Evolutionary conservation across 2,113 vertebrate genomes (phyloP), one percentile per base, ranked within the genome.

Genomic region (Hyla sarda): DNA sequence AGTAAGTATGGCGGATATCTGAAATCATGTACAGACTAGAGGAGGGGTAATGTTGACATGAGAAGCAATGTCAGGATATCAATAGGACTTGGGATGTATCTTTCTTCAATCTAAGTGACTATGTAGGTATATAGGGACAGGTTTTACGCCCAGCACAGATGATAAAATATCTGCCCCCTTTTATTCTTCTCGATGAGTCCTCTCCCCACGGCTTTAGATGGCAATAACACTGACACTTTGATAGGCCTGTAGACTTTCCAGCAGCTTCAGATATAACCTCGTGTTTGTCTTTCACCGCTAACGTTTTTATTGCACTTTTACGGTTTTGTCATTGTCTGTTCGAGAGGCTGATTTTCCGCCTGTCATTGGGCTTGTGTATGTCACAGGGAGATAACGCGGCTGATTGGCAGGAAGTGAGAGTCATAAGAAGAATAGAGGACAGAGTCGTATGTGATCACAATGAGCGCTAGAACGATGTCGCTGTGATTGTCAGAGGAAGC

Each of bases 331-430:
- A 62, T 73, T 82, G 85, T 82, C 78, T 87, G 13, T 62, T 45
- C 0, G 50, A 21, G 67, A 5, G 10, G 17, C 67, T 32, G 85
- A 87, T 87, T 87, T 87, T 79, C 21, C 25, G 85, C 67, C 69
- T 87, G 65, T 87, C 85, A 87, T 73, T 62, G 48, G 14, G 32
- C 72, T 74, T 21, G 54, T 74, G 84, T 54, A 60, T 81, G 85
- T 82, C 85, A 87, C 69, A 8, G 50, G n/a, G 52, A 87, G 85
- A 87, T 87, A 87, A 82, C 67, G 65, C 28, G 62, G 21, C 84
- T 73, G 84, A 81, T 81, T 86, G 84, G 85, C 85, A 82, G 77
- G 37, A 50, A 81, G 47, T 52, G 48, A 47, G 65, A 72, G 62
- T 14, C n/a, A 32, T 2, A 34, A 85, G 84, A 21, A 56, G 65